Evolutionary conservation across 1,140 invertebrate species (phyloP), one percentile per base, ranked within the genome.

Genomic region (Berghia stephanieae): DNA sequence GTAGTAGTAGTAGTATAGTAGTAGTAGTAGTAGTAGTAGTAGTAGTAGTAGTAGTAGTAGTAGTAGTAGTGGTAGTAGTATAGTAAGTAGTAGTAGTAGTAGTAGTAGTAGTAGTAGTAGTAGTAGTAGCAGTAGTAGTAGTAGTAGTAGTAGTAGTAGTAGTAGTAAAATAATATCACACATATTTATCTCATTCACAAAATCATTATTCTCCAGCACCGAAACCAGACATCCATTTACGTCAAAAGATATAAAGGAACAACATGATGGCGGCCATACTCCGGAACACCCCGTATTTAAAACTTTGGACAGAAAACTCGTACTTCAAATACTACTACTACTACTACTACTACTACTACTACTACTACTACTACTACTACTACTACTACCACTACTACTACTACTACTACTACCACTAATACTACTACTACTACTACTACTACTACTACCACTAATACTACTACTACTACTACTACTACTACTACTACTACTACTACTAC

Each of bases 71-170:
- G 16, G 31, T n/a, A n/a, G 31, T 66, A n/a, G n/a, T n/a, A n/a
- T n/a, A n/a, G n/a, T n/a, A n/a, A n/a, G n/a, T n/a, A n/a, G n/a
- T n/a, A n/a, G 68, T 42, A 43, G 2, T 70, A 70, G 68, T 70
- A 3, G 68, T 70, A 43, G 68, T 70, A 3, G 68, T 70, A 70
- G 68, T 70, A 3, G 68, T 70, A 70, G 68, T 70, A 3, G 68
- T 70, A 70, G 21, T 43, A 70, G 68, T 70, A 70, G 68, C 40
- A 70, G 40, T 70, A 42, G 68, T 43, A 42, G 31, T 70, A 70
- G 68, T 70, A 40, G 68, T 40, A 70, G 34, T 70, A 70, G 68
- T 70, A 70, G 68, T 43, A 46, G 40, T 70, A 70, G 3, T 70
- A 70, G 68, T 70, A 70, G 68, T 2, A 70, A n/a, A 34, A n/a